Base-by-base conservation (phyloP, 2,888 invertebrate species). In the Taenaris catops region DNA sequence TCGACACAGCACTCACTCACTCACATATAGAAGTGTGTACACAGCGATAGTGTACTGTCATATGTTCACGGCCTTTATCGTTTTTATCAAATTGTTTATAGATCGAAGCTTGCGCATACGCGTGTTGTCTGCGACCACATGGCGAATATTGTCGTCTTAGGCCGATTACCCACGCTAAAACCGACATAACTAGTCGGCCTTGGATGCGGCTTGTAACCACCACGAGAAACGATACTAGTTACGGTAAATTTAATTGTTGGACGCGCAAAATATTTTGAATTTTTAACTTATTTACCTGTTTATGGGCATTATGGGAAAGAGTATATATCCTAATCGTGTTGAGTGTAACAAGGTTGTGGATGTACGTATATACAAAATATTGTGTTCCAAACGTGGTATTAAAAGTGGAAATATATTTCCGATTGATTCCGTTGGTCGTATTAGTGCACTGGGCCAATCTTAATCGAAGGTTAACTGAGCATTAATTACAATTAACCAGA, bases 141-240 rank as follows among this genome's bases (percentile, higher is more conserved):
- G 63, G 79, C 78, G 69, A 78, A 78, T 76, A 76, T 76, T 78
- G 78, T 70, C 70, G 68, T 39, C 48, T 47, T 42, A 51, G 49
- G 45, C 38, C 47, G 48, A 46, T 51, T 46, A 46, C 38, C 45
- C 43, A 45, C 48, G 47, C 47, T 38, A 48, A 54, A 57, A 53
- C 49, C 58, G 50, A 47, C 51, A 51, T 51, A 73, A 66, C 72
- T 71, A 61, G 75, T 44, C 53, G 67, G 66, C 74, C 74, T 75
- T 74, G 75, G 55, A 48, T 51, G 6, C 41, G 52, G 51, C 54
- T 53, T 52, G 56, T 51, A 53, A 48, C 60, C 49, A 55, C 37
- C 37, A 26, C 44, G 34, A 39, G 43, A 48, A 51, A 53, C 46
- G 41, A 51, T 67, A 63, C 68, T 58, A 58, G 64, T 62, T 62